Evolutionary conservation across 2,113 vertebrate genomes (phyloP).

Genomic region (Ptilorrhoa leucosticta): DNA sequence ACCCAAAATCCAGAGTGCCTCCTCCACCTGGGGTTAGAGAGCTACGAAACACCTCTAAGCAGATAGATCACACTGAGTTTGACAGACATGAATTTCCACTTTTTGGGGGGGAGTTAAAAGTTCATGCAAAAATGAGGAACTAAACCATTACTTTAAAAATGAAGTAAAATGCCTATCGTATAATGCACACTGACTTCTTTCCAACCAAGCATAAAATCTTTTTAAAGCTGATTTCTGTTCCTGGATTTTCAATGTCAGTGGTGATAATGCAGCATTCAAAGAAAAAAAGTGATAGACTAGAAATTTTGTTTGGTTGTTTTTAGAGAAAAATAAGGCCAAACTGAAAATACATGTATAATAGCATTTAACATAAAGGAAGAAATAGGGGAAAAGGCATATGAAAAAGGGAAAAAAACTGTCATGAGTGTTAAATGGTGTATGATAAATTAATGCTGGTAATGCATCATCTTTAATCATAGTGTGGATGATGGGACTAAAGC

Average conservation of each 20-base stretch:
- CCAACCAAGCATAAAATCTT: not conserved
- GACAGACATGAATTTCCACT: not conserved
- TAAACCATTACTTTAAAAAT: not conserved
- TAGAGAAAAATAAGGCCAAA: not conserved
- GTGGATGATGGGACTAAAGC: not conserved
- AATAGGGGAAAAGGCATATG: not conserved
- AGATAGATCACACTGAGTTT: not conserved
- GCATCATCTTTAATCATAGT: not conserved
- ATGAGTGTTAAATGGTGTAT: not conserved
- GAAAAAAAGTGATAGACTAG: not conserved
- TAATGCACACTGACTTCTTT: not conserved
- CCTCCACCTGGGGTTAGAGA: not conserved
- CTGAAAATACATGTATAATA: not conserved
- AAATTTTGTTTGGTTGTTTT: not conserved
- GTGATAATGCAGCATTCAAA: not conserved
- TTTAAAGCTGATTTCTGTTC: not conserved
- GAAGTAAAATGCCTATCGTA: not conserved
- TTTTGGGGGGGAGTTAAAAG: not conserved
- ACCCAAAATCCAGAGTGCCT: not conserved
- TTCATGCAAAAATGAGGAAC: not conserved
- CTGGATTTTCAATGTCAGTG: not conserved
- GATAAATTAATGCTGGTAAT: constrained; percentile 14
- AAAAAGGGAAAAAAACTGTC: not conserved
- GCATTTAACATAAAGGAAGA: not conserved
- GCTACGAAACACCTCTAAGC: not conserved